phyloP scores from a whole-genome alignment of 2,797 vertebrate species.

The Myotis daubentonii region DNA sequence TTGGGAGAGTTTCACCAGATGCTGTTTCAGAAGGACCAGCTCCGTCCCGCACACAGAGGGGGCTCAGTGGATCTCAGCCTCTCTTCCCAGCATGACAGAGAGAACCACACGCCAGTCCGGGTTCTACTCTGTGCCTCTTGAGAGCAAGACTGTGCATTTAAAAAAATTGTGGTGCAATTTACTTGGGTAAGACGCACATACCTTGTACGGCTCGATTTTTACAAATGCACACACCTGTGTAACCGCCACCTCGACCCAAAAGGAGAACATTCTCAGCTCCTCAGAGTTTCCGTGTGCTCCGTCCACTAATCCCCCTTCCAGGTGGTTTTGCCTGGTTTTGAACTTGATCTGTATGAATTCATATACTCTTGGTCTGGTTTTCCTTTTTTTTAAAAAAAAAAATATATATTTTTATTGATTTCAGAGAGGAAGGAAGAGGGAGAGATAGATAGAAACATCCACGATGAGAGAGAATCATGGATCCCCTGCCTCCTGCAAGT shows the following conservation, averaged over 20 bases:
- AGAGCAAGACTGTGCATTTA: not conserved
- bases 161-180: not conserved
- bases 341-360: not conserved
- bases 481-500: no score
- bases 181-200: no score
- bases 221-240: not conserved
- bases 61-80: accelerated
- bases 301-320: not conserved
- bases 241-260: not conserved
- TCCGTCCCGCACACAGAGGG: not conserved
- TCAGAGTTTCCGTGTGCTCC: accelerated
- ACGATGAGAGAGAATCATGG: no score
- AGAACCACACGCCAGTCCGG: not conserved
- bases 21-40: not conserved
- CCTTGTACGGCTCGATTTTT: not conserved
- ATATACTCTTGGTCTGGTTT: not conserved
- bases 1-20: not conserved
- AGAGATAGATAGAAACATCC: no score
- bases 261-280: not conserved
- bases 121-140: not conserved
- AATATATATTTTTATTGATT: no score
- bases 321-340: not conserved
- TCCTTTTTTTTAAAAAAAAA: no score
- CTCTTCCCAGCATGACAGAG: not conserved
- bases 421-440: no score